Conservation (phyloP, 2,888 invertebrate species). For the Heterodera filipjevi region DNA sequence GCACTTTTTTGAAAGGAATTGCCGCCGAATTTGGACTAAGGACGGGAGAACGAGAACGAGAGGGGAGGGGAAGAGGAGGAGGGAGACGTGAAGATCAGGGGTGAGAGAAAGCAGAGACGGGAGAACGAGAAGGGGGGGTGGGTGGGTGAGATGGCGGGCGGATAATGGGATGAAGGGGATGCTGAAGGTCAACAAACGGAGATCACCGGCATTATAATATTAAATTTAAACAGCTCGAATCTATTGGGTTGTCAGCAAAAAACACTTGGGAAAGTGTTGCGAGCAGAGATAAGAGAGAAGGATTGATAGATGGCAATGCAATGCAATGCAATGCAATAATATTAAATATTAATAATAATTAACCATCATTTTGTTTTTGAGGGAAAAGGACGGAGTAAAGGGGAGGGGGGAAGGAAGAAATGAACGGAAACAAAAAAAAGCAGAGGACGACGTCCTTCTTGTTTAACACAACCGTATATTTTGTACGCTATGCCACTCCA, state of each 20-base stretch:
- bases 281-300: constrained; percentile 23
- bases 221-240: not conserved
- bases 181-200: not conserved
- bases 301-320: constrained; percentile 4
- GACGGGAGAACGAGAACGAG: not conserved
- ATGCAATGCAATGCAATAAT: too few relatives aligned
- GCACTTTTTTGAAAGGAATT: not conserved
- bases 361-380: not conserved
- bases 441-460: too few relatives aligned
- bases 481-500: too few relatives aligned
- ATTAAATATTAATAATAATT: too few relatives aligned
- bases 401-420: too few relatives aligned
- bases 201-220: constrained; percentile 2
- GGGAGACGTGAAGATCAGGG: not conserved
- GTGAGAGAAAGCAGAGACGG: not conserved
- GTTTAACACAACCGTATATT: too few relatives aligned
- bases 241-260: not conserved
- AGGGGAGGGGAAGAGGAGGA: not conserved
- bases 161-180: not conserved
- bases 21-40: not conserved
- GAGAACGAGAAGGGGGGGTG: too few relatives aligned
- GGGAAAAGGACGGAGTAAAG: not conserved
- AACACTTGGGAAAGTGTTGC: constrained; percentile 10
- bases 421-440: too few relatives aligned
- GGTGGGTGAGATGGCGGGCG: not conserved